phyloP scores from a whole-genome alignment of 2,888 invertebrate genomes.

The Philereme transversata region DNA sequence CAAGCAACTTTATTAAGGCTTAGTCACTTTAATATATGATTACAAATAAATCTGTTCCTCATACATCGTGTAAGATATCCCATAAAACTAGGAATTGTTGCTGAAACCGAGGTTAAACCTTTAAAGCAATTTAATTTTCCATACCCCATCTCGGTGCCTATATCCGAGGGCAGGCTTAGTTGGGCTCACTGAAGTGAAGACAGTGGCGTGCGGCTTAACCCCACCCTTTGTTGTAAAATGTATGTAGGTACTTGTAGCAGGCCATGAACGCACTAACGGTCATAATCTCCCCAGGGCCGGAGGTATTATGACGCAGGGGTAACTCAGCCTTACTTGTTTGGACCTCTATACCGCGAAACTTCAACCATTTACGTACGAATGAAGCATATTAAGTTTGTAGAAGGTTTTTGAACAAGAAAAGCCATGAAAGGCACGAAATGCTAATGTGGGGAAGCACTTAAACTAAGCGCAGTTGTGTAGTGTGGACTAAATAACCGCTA shows the following conservation, averaged over 20 bases:
- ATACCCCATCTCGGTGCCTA: conserved; percentile 34
- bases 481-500: conserved; percentile 19
- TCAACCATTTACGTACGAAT: conserved; percentile 53
- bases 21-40: too few relatives aligned
- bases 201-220: conserved; percentile 38
- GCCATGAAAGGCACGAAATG: conserved; percentile 33
- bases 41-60: conserved; percentile 1
- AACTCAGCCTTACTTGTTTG: conserved; percentile 52
- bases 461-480: conserved; percentile 29
- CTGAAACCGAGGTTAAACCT: conserved; percentile 26
- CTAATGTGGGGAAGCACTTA: conserved; percentile 25
- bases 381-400: conserved; percentile 47
- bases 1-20: too few relatives aligned
- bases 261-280: conserved; percentile 49
- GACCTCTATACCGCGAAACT: conserved; percentile 53
- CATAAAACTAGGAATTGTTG: conserved; percentile 25
- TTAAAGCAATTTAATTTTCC: conserved; percentile 39
- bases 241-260: conserved; percentile 37
- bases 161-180: conserved; percentile 34
- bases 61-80: conserved; percentile 12
- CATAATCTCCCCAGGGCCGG: conserved; percentile 54
- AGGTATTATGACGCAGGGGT: conserved; percentile 54
- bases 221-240: conserved; percentile 50
- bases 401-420: conserved; percentile 39
- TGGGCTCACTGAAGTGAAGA: conserved; percentile 36